Evolutionary conservation across 2,113 vertebrate species (phyloP).

Genomic region (Struthio camelus): DNA sequence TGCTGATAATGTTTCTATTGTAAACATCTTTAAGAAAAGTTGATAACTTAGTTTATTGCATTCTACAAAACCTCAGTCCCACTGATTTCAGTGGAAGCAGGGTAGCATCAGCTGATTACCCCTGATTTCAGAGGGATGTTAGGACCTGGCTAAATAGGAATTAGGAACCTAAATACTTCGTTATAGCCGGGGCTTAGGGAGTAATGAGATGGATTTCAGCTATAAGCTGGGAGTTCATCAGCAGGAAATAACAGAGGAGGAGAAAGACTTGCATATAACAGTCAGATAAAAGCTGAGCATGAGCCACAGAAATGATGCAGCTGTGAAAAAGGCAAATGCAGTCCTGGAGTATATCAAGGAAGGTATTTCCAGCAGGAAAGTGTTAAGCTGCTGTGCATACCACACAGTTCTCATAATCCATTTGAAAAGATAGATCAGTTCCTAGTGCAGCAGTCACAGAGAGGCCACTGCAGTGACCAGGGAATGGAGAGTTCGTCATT

Average conservation of each 20-base stretch:
- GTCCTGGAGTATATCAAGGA: neutral
- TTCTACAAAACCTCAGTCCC: neutral
- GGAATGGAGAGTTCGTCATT: neutral
- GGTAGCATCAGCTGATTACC: neutral
- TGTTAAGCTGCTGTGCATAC: neutral
- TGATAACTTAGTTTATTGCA: neutral
- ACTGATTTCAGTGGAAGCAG: neutral
- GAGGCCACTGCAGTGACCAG: neutral
- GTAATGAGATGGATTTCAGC: constrained; percentile 29
- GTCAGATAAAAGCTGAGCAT: neutral
- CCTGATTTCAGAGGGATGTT: neutral
- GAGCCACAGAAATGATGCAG: neutral
- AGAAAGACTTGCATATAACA: neutral
- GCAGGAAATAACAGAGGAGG: neutral
- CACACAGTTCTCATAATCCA: neutral
- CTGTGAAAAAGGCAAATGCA: neutral
- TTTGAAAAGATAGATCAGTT: neutral
- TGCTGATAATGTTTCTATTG: neutral
- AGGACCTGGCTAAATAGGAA: neutral
- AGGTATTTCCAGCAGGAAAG: neutral
- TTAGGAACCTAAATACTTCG: constrained; percentile 33
- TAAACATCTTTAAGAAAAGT: neutral
- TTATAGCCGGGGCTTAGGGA: constrained; percentile 2
- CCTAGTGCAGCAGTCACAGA: neutral
- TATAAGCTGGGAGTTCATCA: constrained; percentile 15